Evolutionary conservation across 2,797 vertebrate genomes (phyloP).

Genomic region (Somateria mollissima): DNA sequence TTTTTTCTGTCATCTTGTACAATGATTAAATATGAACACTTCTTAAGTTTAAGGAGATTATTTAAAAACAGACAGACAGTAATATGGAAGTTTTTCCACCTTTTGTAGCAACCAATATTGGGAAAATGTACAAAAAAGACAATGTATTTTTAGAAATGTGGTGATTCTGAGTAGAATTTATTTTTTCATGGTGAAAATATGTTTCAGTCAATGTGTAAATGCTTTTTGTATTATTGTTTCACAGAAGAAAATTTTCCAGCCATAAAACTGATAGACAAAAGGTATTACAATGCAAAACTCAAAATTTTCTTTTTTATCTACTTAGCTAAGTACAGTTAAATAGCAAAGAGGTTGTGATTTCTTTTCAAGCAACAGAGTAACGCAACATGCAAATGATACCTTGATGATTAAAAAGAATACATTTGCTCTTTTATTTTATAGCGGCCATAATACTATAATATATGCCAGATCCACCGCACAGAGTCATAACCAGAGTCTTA

Average conservation of each 20-base stretch:
- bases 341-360: background rate
- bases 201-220: background rate
- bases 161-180: background rate
- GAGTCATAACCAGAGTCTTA: background rate
- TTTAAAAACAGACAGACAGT: background rate
- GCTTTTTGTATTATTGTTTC: conserved; percentile 23
- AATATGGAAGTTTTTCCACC: background rate
- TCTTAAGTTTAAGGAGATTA: background rate
- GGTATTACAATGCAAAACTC: background rate
- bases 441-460: background rate
- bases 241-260: conserved; percentile 26
- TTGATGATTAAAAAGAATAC: background rate
- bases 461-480: background rate
- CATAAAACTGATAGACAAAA: background rate
- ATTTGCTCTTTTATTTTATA: background rate
- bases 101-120: background rate
- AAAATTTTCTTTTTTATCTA: background rate
- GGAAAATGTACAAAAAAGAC: background rate
- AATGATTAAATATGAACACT: conserved; percentile 30
- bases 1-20: conserved; percentile 2
- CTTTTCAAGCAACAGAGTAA: background rate
- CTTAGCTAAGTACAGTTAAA: background rate
- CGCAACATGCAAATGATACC: background rate
- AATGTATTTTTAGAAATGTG: background rate
- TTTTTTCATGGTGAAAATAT: conserved; percentile 10